phyloP scores from a whole-genome alignment of 2,113 vertebrate genomes.

The Sinocyclocheilus rhinocerous region DNA sequence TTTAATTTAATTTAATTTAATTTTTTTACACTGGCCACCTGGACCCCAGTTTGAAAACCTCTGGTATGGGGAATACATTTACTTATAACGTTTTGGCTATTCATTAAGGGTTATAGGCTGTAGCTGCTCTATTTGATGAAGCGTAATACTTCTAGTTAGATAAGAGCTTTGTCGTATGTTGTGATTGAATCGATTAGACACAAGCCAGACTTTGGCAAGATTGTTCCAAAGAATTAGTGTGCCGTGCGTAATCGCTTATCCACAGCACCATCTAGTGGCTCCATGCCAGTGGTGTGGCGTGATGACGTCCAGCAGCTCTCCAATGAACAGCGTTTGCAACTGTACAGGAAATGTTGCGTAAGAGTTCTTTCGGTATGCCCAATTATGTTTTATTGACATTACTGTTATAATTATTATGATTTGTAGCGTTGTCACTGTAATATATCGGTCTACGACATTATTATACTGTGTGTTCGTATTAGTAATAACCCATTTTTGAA shows the following conservation, averaged over 20 bases:
- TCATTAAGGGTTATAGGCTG: not conserved
- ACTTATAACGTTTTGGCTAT: not conserved
- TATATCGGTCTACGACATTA: not conserved
- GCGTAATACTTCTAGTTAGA: not conserved
- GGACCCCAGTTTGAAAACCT: not conserved
- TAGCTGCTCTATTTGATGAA: not conserved
- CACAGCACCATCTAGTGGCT: constrained; percentile 29
- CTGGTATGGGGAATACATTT: not conserved
- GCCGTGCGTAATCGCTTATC: not conserved
- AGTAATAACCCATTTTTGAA: not conserved
- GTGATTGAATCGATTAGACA: not conserved
- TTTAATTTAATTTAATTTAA: not conserved
- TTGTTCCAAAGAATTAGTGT: not conserved
- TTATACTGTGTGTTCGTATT: not conserved
- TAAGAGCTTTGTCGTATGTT: not conserved
- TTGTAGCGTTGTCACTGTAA: not conserved
- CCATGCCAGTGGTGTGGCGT: not conserved
- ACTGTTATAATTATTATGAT: not conserved
- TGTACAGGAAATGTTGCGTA: not conserved
- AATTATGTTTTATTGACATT: not conserved
- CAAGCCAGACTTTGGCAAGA: not conserved
- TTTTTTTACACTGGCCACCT: not conserved
- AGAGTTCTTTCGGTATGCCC: not conserved
- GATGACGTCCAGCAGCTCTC: not conserved
- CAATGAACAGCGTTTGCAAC: not conserved